phyloP scores from a whole-genome alignment of 1,140 invertebrate species.

The Notospermus geniculatus region DNA sequence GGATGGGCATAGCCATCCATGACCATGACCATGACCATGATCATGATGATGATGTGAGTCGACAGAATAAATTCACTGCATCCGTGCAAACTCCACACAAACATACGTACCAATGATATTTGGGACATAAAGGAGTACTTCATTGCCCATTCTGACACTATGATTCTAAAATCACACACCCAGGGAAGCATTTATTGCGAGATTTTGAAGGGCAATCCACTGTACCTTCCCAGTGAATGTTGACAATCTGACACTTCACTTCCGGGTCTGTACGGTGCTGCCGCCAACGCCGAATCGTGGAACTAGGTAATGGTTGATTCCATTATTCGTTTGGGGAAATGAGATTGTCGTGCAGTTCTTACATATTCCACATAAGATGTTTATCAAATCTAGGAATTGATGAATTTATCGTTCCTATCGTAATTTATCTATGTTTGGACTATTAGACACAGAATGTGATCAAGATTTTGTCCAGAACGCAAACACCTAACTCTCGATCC shows the following conservation, averaged over 20 bases:
- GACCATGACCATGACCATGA: too few species aligned
- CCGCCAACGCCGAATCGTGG: background rate
- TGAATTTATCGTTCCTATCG: too few species aligned
- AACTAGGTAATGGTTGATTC: background rate
- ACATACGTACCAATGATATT: conserved; percentile 22
- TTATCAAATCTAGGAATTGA: too few species aligned
- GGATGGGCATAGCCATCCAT: too few species aligned
- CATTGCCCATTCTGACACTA: conserved; percentile 13
- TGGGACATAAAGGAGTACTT: conserved; percentile 21
- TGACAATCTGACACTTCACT: conserved; percentile 4
- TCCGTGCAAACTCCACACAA: background rate
- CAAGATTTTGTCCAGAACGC: background rate
- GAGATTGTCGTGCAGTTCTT: too few species aligned
- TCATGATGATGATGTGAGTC: background rate
- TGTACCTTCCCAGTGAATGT: background rate
- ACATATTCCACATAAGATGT: too few species aligned
- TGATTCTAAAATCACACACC: too few species aligned
- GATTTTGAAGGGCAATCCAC: too few species aligned
- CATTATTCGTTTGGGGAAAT: background rate
- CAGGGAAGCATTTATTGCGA: too few species aligned
- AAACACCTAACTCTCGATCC: background rate
- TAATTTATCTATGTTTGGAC: too few species aligned
- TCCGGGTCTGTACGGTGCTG: background rate
- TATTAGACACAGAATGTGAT: too few species aligned
- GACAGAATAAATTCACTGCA: background rate